Percentiles rank a stretch among this genome's conserved stretches.
Evolutionary conservation across 2,797 vertebrate genomes (phyloP).

Genomic region (Peromyscus eremicus): DNA sequence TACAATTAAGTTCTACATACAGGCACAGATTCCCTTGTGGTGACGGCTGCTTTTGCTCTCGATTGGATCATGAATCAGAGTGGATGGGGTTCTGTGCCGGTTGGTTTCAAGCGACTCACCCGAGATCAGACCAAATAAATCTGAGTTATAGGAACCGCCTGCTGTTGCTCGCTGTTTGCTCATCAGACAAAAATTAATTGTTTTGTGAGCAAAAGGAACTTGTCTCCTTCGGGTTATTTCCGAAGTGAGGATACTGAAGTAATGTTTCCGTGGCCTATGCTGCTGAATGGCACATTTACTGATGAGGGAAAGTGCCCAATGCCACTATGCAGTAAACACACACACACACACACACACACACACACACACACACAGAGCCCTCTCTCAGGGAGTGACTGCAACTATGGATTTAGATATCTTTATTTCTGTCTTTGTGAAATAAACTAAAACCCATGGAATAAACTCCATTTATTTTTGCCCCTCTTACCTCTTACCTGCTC

Average conservation of each 20-base stretch:
- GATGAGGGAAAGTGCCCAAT: neutral
- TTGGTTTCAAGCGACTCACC: neutral
- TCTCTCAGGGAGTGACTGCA: slow-evolving; percentile 46
- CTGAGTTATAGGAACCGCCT: neutral
- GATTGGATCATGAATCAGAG: neutral
- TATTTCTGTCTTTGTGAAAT: slow-evolving; percentile 81
- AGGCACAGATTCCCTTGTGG: no score
- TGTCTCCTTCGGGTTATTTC: slow-evolving; percentile 24
- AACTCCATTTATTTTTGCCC: slow-evolving; percentile 82
- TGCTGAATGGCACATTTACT: slow-evolving; percentile 9
- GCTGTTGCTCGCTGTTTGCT: neutral
- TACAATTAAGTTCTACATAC: no score
- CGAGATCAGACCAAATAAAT: neutral
- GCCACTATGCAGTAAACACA: neutral
- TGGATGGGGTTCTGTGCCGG: neutral
- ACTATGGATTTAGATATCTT: slow-evolving; percentile 79
- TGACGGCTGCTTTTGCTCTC: neutral
- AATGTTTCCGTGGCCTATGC: neutral
- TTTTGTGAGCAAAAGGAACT: neutral
- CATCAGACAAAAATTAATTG: neutral
- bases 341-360: neutral
- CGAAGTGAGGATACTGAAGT: slow-evolving; percentile 10
- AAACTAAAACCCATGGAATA: slow-evolving; percentile 82
- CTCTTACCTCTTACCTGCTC: slow-evolving; percentile 81
- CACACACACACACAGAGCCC: neutral